Evolutionary conservation across 2,113 vertebrate genomes (phyloP).

Genomic region (Cyphomyrus plagiostoma): DNA sequence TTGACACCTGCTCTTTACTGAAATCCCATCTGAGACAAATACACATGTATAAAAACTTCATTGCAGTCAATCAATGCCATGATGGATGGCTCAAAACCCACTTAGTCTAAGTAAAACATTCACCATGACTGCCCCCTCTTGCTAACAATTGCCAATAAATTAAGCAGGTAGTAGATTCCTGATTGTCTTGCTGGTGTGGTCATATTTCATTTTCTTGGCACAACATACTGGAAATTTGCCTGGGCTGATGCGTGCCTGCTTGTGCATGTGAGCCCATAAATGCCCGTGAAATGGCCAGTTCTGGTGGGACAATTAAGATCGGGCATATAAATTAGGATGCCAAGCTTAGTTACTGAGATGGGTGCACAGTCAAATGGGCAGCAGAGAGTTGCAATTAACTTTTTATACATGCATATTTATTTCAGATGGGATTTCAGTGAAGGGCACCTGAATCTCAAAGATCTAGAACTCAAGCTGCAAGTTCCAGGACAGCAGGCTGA

Average conservation of each 20-base stretch:
- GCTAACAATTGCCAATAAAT: constrained; percentile 42
- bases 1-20: constrained; percentile 1
- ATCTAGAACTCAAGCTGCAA: background rate
- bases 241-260: constrained; percentile 29
- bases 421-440: constrained; percentile 9
- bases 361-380: background rate
- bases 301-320: constrained; percentile 9
- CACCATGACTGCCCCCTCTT: constrained; percentile 20
- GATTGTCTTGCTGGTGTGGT: constrained; percentile 31
- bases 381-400: background rate
- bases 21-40: constrained; percentile 15
- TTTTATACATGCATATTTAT: constrained; percentile 15
- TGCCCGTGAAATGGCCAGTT: constrained; percentile 33
- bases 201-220: constrained; percentile 42
- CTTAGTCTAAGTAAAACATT: constrained; percentile 33
- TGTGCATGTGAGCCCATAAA: constrained; percentile 38
- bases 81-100: constrained; percentile 31
- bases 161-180: constrained; percentile 25
- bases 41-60: constrained; percentile 2
- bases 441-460: background rate
- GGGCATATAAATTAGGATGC: background rate
- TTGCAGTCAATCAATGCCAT: constrained; percentile 25
- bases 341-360: background rate
- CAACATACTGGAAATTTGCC: constrained; percentile 45
- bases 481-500: background rate